Conservation (phyloP, 2,888 invertebrate species). For the Fragum fragum region DNA sequence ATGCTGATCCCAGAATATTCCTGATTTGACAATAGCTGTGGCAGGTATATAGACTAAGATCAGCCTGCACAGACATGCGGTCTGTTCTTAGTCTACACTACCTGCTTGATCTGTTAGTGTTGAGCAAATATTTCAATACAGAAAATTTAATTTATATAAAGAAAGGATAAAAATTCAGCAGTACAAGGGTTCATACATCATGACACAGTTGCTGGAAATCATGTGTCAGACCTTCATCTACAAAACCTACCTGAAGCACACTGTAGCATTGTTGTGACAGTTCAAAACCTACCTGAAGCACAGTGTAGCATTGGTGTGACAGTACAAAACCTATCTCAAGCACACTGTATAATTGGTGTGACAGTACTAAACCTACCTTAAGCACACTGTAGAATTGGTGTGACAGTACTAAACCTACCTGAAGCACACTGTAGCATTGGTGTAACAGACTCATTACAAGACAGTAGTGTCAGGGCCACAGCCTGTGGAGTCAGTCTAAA, state of each 20-base stretch:
- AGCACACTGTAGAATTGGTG: conserved; percentile 46
- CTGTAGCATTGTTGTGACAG: conserved; percentile 46
- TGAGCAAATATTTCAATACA: too few relatives aligned
- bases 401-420: conserved; percentile 44
- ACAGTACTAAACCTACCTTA: conserved; percentile 35
- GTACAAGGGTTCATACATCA: too few relatives aligned
- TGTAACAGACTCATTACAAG: conserved; percentile 45
- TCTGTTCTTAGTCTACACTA: too few relatives aligned
- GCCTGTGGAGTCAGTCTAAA: conserved; percentile 38
- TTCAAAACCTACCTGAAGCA: conserved; percentile 63
- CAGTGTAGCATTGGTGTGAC: conserved; percentile 58
- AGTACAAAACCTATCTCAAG: conserved; percentile 54
- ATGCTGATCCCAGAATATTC: too few relatives aligned
- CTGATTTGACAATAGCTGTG: too few relatives aligned
- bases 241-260: conserved; percentile 22
- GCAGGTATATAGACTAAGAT: too few relatives aligned
- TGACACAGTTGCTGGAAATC: too few relatives aligned
- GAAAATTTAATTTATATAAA: too few relatives aligned
- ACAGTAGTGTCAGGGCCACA: conserved; percentile 19
- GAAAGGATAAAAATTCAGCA: too few relatives aligned
- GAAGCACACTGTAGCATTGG: conserved; percentile 64
- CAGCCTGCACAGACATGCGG: too few relatives aligned
- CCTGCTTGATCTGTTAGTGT: too few relatives aligned
- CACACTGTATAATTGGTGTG: conserved; percentile 59
- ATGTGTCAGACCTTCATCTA: too few relatives aligned